Percentiles rank a stretch among this genome's conserved stretches.
These are phyloP conservation scores for Amblyjoppa proteus DNA, from an alignment of 2,888 invertebrate genomes.

Conservation along the genomic window DNA sequence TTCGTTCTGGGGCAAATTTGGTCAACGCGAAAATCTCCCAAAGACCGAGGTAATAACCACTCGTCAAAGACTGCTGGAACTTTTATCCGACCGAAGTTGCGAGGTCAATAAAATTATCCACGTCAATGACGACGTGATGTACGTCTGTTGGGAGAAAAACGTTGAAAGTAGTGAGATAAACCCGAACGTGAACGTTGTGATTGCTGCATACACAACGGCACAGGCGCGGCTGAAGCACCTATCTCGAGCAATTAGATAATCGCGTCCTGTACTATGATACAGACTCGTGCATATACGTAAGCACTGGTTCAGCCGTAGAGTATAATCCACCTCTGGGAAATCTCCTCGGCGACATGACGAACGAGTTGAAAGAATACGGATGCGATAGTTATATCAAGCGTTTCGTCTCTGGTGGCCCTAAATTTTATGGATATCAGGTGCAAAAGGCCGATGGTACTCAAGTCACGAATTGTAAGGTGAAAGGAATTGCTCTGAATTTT, in stretches of 20 bases:
- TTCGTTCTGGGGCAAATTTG: slow-evolving; percentile 77
- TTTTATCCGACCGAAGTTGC: slow-evolving; percentile 64
- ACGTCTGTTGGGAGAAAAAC: slow-evolving; percentile 60
- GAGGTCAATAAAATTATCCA: slow-evolving; percentile 63
- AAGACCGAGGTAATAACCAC: slow-evolving; percentile 66
- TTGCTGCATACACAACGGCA: slow-evolving; percentile 24
- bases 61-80: slow-evolving; percentile 39
- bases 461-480: not conserved
- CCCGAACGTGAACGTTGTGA: slow-evolving; percentile 68
- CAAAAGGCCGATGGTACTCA: not conserved
- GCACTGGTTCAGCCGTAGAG: slow-evolving; percentile 58
- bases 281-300: slow-evolving; percentile 62
- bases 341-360: slow-evolving; percentile 74
- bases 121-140: slow-evolving; percentile 65
- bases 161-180: slow-evolving; percentile 71
- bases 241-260: slow-evolving; percentile 75
- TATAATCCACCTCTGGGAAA: slow-evolving; percentile 63
- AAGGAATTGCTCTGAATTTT: too few relatives aligned
- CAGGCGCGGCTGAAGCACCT: slow-evolving; percentile 76
- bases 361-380: slow-evolving; percentile 74
- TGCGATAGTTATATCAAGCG: not conserved
- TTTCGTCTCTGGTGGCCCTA: slow-evolving; percentile 67
- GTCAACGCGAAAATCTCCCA: slow-evolving; percentile 70
- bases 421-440: slow-evolving; percentile 68
- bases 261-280: not conserved